Conservation (phyloP, 2,888 invertebrate genomes). For the Crocallis elinguaria region DNA sequence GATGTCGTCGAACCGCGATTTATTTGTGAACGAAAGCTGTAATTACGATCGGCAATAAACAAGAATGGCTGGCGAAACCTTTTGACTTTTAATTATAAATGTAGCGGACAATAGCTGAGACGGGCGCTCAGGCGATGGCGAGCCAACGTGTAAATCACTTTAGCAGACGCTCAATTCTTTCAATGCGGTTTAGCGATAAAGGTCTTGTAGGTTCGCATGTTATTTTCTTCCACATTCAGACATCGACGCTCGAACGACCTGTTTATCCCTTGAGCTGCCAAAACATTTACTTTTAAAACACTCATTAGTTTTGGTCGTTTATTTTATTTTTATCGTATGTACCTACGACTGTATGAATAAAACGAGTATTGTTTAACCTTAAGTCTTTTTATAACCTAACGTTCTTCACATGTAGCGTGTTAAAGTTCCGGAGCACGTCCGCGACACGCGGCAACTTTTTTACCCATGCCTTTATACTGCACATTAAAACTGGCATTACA, state of each 20-base stretch:
- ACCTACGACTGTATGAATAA: slow-evolving; percentile 8
- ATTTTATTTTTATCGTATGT: slow-evolving; percentile 5
- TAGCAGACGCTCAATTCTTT: slow-evolving; percentile 25
- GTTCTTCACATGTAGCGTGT: slow-evolving; percentile 30
- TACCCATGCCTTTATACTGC: slow-evolving; percentile 49
- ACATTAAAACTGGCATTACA: slow-evolving; percentile 67
- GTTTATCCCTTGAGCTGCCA: slow-evolving; percentile 1
- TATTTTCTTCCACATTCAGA: slow-evolving; percentile 6
- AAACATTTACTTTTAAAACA: not conserved
- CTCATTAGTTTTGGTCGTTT: not conserved
- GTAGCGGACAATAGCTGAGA: slow-evolving; percentile 55
- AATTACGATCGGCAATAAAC: slow-evolving; percentile 67
- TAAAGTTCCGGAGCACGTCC: slow-evolving; percentile 35
- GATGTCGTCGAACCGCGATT: slow-evolving; percentile 59
- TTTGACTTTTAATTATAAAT: slow-evolving; percentile 73
- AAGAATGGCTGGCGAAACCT: slow-evolving; percentile 61
- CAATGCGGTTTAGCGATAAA: slow-evolving; percentile 36
- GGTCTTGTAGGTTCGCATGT: slow-evolving; percentile 4
- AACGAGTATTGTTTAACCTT: slow-evolving; percentile 4
- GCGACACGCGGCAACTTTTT: slow-evolving; percentile 47
- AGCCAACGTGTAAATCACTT: slow-evolving; percentile 50
- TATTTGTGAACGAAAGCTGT: slow-evolving; percentile 56
- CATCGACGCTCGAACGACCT: not conserved
- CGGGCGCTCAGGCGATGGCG: slow-evolving; percentile 31
- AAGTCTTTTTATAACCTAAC: slow-evolving; percentile 22